Conservation (phyloP, 30 jellyfish, hydroid and myxozoan genomes). For the Aurelia coerulea region DNA sequence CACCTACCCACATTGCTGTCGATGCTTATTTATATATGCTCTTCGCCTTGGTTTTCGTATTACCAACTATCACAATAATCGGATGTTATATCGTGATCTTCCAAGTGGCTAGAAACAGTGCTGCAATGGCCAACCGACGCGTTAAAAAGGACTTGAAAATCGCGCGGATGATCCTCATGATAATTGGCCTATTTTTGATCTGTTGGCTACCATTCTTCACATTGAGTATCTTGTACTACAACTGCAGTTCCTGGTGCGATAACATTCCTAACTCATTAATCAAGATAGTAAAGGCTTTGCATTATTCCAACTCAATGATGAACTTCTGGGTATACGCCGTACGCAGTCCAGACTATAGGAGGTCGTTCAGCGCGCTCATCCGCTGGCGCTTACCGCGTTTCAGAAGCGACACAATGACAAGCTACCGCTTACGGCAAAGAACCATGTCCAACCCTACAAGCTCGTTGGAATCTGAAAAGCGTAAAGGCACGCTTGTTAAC, state of each 20-base stretch:
- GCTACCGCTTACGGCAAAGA: slow-evolving; percentile 38
- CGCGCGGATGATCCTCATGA: slow-evolving; percentile 86
- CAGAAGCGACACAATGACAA: slow-evolving; percentile 60
- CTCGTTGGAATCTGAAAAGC: background rate
- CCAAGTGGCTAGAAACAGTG: slow-evolving; percentile 66
- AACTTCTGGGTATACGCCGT: slow-evolving; percentile 90
- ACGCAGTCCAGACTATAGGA: slow-evolving; percentile 89
- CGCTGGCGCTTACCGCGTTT: slow-evolving; percentile 58
- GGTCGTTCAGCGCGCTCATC: slow-evolving; percentile 77
- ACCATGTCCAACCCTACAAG: slow-evolving; percentile 45
- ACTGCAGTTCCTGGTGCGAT: slow-evolving; percentile 60
- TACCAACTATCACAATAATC: slow-evolving; percentile 66
- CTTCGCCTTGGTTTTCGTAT: slow-evolving; percentile 54
- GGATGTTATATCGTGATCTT: slow-evolving; percentile 76
- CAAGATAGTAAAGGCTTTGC: slow-evolving; percentile 57
- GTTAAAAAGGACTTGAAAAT: slow-evolving; percentile 77
- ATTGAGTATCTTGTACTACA: slow-evolving; percentile 49
- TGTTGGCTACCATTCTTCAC: slow-evolving; percentile 94
- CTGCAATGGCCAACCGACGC: slow-evolving; percentile 52
- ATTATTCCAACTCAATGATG: slow-evolving; percentile 89
- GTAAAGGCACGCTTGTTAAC: slow-evolving; percentile 37
- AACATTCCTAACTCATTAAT: slow-evolving; percentile 20
- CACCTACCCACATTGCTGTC: background rate
- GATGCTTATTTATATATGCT: slow-evolving; percentile 17
- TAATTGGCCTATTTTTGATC: slow-evolving; percentile 77